These are phyloP conservation scores for Acanthosepion lycidas DNA, from an alignment of 2,888 invertebrate genomes.

Conservation along the genomic window DNA sequence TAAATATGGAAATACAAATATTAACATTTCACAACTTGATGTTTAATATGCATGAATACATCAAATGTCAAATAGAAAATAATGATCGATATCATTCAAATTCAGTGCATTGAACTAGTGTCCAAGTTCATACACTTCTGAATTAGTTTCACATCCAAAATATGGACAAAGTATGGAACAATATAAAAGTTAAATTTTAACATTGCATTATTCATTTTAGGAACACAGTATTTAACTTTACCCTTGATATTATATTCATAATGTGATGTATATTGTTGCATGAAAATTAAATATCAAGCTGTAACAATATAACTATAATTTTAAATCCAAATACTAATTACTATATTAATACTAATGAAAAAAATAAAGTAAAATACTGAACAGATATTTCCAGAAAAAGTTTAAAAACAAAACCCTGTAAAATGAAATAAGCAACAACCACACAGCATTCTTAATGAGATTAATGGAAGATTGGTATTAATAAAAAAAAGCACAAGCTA, in stretches of 20 bases:
- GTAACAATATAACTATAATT: background rate
- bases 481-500: background rate
- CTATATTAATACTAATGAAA: background rate
- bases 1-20: background rate
- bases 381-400: slow-evolving; percentile 13
- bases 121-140: too few species aligned
- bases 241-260: too few species aligned
- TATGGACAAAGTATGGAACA: too few species aligned
- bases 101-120: background rate
- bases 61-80: background rate
- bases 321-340: background rate
- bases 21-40: background rate
- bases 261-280: background rate
- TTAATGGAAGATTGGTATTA: background rate
- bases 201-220: too few species aligned
- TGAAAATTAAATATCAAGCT: background rate
- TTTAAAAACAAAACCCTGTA: background rate
- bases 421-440: background rate
- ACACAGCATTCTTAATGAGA: background rate
- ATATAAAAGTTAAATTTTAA: too few species aligned
- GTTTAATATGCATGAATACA: background rate
- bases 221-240: too few species aligned
- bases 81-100: background rate
- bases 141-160: too few species aligned
- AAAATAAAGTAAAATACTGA: background rate